A percentile compares a stretch with the other conserved stretches of the same genome.
These are phyloP conservation scores for Dolichallabes microphthalmus DNA, from an alignment of 2,113 vertebrate species.

Conservation along the genomic window DNA sequence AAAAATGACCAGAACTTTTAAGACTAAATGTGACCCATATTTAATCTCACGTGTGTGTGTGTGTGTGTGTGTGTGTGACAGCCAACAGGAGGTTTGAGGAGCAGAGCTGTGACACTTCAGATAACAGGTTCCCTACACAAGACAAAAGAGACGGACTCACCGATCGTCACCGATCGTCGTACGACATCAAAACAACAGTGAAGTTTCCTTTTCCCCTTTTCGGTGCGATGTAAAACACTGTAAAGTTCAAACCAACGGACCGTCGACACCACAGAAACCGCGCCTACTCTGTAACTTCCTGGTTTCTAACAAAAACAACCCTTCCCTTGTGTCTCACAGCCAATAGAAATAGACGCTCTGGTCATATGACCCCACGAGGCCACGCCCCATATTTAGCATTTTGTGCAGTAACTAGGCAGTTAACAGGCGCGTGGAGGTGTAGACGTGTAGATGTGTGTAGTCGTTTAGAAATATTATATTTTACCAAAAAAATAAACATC, in stretches of 20 bases:
- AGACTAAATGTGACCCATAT: no score
- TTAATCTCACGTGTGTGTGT: no score
- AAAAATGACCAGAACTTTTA: no score
- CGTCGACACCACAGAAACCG: neutral
- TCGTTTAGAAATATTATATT: neutral
- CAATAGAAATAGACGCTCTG: conserved; percentile 50
- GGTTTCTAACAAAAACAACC: conserved; percentile 63
- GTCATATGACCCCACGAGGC: conserved; percentile 62
- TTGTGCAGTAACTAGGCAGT: conserved; percentile 62
- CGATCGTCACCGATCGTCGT: neutral
- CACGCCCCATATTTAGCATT: neutral
- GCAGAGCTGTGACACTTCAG: neutral
- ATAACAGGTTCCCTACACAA: neutral
- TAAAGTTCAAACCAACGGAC: no score
- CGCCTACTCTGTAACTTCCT: conserved; percentile 60
- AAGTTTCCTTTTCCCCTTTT: neutral
- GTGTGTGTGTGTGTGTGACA: no score
- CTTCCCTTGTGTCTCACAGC: conserved; percentile 35
- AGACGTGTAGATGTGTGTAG: neutral
- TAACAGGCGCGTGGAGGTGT: no score
- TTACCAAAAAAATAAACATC: neutral
- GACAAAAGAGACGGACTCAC: conserved; percentile 57
- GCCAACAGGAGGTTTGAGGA: neutral
- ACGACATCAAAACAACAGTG: neutral
- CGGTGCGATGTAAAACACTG: neutral